A percentile compares a stretch with the other conserved stretches of the same genome.
Evolutionary conservation across 2,888 invertebrate species (phyloP).

Genomic region (Halocaridina rubra): DNA sequence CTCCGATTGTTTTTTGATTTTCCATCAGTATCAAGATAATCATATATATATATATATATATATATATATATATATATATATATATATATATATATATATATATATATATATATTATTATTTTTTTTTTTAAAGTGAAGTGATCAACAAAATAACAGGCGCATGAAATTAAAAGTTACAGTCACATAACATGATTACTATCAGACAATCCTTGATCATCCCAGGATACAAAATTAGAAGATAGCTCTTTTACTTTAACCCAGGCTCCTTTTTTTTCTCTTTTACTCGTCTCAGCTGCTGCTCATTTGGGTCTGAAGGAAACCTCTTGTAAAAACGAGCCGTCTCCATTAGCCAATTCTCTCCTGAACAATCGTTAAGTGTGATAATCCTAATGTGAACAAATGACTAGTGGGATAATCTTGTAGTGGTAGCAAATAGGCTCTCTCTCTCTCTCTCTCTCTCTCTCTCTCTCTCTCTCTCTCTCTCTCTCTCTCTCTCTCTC

Average conservation of each 20-base stretch:
- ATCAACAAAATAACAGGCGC: not conserved
- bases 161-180: not conserved
- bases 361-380: constrained; percentile 30
- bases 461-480: not conserved
- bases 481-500: not conserved
- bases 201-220: not conserved
- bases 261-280: not conserved
- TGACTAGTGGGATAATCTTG: not conserved
- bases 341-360: constrained; percentile 28
- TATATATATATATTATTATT: not conserved
- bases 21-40: not conserved
- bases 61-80: not conserved
- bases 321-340: constrained; percentile 23
- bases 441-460: not conserved
- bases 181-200: not conserved
- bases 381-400: constrained; percentile 22
- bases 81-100: not conserved
- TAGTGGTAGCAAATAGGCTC: not conserved
- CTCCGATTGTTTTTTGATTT: not conserved
- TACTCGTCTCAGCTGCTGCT: too few relatives aligned
- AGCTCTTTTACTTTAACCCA: not conserved
- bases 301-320: too few relatives aligned
- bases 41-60: not conserved
- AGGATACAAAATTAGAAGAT: not conserved
- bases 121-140: not conserved